Evolutionary conservation across 2,888 invertebrate species (phyloP).

Genomic region (Drosophila kuntzei): DNA sequence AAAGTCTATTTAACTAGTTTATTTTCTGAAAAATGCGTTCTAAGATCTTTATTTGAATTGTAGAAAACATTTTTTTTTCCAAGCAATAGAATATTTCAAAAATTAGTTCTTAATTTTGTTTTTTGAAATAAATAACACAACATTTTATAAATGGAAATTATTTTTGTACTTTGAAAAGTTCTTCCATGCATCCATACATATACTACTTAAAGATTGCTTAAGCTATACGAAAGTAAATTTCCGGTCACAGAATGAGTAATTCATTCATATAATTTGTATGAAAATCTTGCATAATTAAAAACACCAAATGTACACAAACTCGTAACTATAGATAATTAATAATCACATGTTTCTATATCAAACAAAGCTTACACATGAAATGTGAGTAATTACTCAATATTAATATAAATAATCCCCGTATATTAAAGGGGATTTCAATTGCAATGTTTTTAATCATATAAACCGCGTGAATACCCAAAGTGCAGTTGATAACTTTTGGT

Average conservation of each 20-base stretch:
- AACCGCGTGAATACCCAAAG: constrained; percentile 18
- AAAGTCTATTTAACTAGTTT: too few species aligned
- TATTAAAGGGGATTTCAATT: constrained; percentile 8
- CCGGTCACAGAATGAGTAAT: not conserved
- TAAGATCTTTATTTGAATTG: too few species aligned
- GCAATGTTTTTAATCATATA: constrained; percentile 3
- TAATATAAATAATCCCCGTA: constrained; percentile 24
- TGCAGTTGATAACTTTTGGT: constrained; percentile 9
- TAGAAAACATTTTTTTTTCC: too few species aligned
- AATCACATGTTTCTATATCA: not conserved
- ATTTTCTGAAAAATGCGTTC: too few species aligned
- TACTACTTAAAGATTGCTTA: too few species aligned
- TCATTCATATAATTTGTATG: not conserved
- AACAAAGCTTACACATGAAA: not conserved
- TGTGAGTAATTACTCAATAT: not conserved
- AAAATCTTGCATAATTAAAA: not conserved
- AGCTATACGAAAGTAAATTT: not conserved
- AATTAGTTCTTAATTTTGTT: too few species aligned
- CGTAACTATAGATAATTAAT: not conserved
- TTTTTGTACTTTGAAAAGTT: too few species aligned
- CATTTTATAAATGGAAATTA: too few species aligned
- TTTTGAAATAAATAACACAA: too few species aligned
- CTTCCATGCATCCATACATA: too few species aligned
- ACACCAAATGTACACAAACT: not conserved
- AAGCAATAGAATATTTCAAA: too few species aligned